These are phyloP conservation scores for Oryzias curvinotus DNA, from an alignment of 2,113 vertebrate species.

Conservation along the genomic window DNA sequence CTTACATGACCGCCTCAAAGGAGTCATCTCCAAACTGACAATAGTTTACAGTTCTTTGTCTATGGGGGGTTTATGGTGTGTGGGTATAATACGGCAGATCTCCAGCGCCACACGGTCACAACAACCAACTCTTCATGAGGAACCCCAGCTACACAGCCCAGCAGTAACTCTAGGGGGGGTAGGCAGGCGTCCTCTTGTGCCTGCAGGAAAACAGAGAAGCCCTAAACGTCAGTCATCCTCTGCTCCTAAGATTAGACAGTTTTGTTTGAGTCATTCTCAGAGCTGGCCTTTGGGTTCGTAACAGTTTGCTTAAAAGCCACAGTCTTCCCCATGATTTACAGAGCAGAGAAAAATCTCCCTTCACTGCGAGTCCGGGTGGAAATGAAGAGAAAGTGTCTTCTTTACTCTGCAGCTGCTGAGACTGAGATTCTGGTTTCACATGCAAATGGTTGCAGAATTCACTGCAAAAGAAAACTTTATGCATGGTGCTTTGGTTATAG, in stretches of 20 bases:
- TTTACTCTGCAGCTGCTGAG: constrained; percentile 24
- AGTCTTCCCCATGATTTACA: constrained; percentile 74
- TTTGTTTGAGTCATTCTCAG: constrained; percentile 77
- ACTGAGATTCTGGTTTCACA: neutral
- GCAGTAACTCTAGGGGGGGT: constrained; percentile 61
- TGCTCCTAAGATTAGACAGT: constrained; percentile 79
- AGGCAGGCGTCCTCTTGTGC: constrained; percentile 61
- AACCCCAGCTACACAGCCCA: constrained; percentile 61
- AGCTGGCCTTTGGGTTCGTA: constrained; percentile 73
- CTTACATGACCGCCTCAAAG: no score
- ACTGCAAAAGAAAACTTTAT: neutral
- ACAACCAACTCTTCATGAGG: constrained; percentile 10
- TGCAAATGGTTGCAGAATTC: neutral
- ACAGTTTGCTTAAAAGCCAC: constrained; percentile 77
- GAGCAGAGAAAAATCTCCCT: constrained; percentile 62
- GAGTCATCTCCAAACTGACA: no score
- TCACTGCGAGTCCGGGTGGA: constrained; percentile 45
- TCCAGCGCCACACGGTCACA: no score
- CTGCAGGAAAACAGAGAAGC: constrained; percentile 46
- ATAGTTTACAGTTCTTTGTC: no score
- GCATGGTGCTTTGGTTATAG: neutral
- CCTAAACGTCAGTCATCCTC: constrained; percentile 49
- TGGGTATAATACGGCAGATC: no score
- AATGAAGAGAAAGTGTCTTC: constrained; percentile 6
- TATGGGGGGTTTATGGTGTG: no score